Percentiles rank a stretch among this genome's conserved stretches.
These are phyloP conservation scores for Acestrorhynchus altus DNA, from an alignment of 2,797 vertebrate species.

Conservation along the genomic window DNA sequence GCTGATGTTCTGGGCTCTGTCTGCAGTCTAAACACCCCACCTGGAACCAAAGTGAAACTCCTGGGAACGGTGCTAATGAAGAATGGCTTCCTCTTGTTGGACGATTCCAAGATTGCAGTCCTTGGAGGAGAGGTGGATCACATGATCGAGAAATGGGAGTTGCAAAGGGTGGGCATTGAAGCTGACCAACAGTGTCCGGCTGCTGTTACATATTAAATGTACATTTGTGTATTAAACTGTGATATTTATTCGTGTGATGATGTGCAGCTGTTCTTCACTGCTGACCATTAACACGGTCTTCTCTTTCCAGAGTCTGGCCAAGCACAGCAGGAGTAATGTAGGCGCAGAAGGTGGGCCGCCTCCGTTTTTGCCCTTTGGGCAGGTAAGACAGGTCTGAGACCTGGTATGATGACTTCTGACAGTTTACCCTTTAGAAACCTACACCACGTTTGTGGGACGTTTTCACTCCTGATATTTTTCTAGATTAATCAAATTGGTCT, in stretches of 20 bases:
- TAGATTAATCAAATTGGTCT: too few species aligned
- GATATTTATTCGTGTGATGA: background rate
- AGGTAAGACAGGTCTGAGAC: slow-evolving; percentile 78
- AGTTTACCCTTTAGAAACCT: too few species aligned
- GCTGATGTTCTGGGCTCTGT: slow-evolving; percentile 26
- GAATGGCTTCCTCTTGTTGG: slow-evolving; percentile 93
- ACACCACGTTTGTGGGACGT: too few species aligned
- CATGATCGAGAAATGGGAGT: slow-evolving; percentile 98
- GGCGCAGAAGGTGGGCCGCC: slow-evolving; percentile 96
- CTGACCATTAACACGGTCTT: slow-evolving; percentile 28
- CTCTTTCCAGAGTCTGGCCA: slow-evolving; percentile 89
- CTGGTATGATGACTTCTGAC: background rate
- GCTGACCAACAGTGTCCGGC: background rate
- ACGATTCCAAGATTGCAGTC: slow-evolving; percentile 89
- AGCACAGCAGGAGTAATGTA: slow-evolving; percentile 94
- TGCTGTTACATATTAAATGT: background rate
- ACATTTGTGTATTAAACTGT: background rate
- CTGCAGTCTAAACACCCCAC: slow-evolving; percentile 91
- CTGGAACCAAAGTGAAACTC: slow-evolving; percentile 96
- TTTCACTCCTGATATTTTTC: too few species aligned
- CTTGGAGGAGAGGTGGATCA: slow-evolving; percentile 97
- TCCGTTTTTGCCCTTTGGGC: slow-evolving; percentile 96
- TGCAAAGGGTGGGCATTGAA: slow-evolving; percentile 90
- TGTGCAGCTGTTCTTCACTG: background rate
- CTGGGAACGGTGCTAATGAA: slow-evolving; percentile 87